Conservation (phyloP, 2,888 invertebrate species). For the Dorcus hopei region DNA sequence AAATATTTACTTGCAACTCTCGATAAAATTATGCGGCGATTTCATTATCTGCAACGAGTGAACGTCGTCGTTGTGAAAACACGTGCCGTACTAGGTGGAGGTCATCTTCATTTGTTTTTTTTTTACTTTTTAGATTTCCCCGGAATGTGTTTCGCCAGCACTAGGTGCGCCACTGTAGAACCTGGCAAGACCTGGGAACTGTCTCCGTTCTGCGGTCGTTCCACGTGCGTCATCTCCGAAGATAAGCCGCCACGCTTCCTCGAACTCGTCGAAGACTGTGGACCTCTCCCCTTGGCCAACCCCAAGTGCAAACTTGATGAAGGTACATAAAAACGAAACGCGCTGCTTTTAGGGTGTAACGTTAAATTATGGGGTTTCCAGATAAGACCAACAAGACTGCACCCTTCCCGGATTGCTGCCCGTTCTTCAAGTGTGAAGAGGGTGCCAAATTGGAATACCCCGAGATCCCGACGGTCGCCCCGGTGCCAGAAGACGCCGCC, state of each 20-base stretch:
- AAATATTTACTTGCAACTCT: too few species aligned
- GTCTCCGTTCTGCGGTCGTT: conserved; percentile 87
- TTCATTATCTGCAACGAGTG: too few species aligned
- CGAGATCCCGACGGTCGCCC: conserved; percentile 61
- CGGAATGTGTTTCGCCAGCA: conserved; percentile 87
- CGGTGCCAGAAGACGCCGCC: conserved; percentile 40
- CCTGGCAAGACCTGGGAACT: conserved; percentile 83
- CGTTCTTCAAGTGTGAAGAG: conserved; percentile 79
- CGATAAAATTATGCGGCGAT: too few species aligned
- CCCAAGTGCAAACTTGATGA: conserved; percentile 82
- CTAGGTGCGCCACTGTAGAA: conserved; percentile 83
- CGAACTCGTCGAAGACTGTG: conserved; percentile 86
- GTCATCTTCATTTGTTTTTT: too few species aligned
- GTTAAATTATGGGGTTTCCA: conserved; percentile 38
- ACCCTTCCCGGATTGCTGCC: conserved; percentile 83
- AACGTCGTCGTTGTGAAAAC: too few species aligned
- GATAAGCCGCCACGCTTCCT: conserved; percentile 72
- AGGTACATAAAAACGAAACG: conserved; percentile 33
- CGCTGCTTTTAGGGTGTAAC: not conserved
- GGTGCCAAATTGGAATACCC: conserved; percentile 85
- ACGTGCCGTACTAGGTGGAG: too few species aligned
- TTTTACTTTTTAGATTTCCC: conserved; percentile 69
- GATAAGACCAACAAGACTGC: conserved; percentile 89
- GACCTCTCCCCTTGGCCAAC: conserved; percentile 82
- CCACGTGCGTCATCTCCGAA: conserved; percentile 79